phyloP scores from a whole-genome alignment of 2,888 invertebrate genomes.

The Apamea monoglypha region DNA sequence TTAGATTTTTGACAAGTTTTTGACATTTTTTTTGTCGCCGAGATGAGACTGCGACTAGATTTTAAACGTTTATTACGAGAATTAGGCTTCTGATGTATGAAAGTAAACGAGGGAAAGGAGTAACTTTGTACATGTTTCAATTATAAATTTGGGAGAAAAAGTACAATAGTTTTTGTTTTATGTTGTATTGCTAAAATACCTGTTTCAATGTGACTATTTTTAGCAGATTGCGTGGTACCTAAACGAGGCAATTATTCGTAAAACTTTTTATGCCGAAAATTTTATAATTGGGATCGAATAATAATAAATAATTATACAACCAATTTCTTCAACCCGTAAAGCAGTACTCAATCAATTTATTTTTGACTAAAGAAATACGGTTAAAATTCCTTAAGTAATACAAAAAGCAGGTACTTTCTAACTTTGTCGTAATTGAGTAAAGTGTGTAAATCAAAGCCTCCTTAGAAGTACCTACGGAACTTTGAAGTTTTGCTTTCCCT shows the following conservation, averaged over 20 bases:
- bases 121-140: neutral
- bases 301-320: neutral
- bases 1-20: no score
- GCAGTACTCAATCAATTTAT: neutral
- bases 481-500: slow-evolving; percentile 54
- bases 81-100: no score
- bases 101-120: no score
- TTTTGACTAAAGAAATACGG: slow-evolving; percentile 14
- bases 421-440: slow-evolving; percentile 58
- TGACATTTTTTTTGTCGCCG: no score
- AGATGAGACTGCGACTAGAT: no score
- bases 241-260: neutral
- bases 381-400: slow-evolving; percentile 20
- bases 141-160: neutral
- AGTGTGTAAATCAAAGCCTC: slow-evolving; percentile 58
- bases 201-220: neutral
- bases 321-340: slow-evolving; percentile 1
- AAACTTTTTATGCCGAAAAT: neutral
- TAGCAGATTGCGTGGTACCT: neutral
- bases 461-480: slow-evolving; percentile 32
- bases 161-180: neutral
- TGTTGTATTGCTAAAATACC: neutral
- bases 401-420: slow-evolving; percentile 42
- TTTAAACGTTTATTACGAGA: no score
- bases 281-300: neutral